Evolutionary conservation across 2,113 vertebrate genomes (phyloP).

Genomic region (Aix galericulata): DNA sequence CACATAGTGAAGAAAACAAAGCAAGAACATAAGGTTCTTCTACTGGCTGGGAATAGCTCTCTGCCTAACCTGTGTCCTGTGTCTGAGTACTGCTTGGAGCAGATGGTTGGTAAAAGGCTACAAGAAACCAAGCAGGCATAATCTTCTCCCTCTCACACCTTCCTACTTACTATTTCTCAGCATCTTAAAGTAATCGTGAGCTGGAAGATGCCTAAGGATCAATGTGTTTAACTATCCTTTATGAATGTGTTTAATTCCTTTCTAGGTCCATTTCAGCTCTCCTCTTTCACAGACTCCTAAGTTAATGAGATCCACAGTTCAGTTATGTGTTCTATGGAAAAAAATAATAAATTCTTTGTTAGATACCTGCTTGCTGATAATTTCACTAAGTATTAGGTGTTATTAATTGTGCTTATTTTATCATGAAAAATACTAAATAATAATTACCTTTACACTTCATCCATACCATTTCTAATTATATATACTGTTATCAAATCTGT

Average conservation of each 20-base stretch:
- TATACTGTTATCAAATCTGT: neutral
- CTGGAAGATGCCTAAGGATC: neutral
- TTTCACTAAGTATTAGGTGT: neutral
- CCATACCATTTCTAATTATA: neutral
- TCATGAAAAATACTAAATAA: neutral
- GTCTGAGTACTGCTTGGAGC: neutral
- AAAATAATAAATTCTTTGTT: neutral
- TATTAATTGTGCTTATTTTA: neutral
- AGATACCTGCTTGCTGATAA: neutral
- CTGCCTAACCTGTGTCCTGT: conserved; percentile 4
- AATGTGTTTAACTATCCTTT: neutral
- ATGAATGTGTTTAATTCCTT: neutral
- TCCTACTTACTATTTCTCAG: neutral
- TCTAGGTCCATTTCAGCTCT: neutral
- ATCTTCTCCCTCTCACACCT: conserved; percentile 6
- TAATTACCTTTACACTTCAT: neutral
- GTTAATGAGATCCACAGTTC: neutral
- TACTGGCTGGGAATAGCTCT: conserved; percentile 15
- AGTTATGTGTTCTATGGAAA: neutral
- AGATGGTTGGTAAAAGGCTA: neutral
- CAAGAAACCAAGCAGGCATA: conserved; percentile 1
- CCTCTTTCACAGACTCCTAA: neutral
- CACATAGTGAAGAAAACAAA: neutral
- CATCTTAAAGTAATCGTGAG: neutral
- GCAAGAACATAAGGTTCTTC: conserved; percentile 13